These are phyloP conservation scores for Eristalis arbustorum DNA, from an alignment of 2,888 invertebrate genomes.

Conservation along the genomic window DNA sequence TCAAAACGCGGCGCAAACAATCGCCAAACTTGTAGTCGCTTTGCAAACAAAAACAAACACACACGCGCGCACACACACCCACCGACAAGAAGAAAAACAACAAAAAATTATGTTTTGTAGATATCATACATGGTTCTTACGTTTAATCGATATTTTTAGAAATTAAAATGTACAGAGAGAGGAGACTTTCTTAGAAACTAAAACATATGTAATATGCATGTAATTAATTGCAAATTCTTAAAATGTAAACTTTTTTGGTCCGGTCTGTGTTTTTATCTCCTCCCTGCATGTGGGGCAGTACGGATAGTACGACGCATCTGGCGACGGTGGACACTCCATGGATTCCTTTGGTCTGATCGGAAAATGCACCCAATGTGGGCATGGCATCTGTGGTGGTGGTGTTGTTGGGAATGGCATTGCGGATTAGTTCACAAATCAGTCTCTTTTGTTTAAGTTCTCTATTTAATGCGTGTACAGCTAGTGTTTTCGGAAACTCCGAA, in stretches of 20 bases:
- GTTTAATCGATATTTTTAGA: background rate
- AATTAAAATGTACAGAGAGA: background rate
- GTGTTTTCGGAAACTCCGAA: slow-evolving; percentile 17
- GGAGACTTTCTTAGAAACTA: background rate
- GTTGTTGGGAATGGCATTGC: slow-evolving; percentile 77
- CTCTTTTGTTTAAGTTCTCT: background rate
- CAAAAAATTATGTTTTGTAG: background rate
- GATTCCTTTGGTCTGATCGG: slow-evolving; percentile 74
- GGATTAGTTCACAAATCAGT: background rate
- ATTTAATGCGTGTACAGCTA: background rate
- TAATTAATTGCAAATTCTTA: slow-evolving; percentile 9
- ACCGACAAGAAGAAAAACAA: background rate
- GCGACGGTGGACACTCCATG: slow-evolving; percentile 53
- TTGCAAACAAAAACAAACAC: background rate
- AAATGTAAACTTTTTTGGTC: slow-evolving; percentile 40
- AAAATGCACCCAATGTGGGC: slow-evolving; percentile 79
- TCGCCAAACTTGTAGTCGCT: background rate
- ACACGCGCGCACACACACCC: background rate
- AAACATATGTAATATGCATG: slow-evolving; percentile 4
- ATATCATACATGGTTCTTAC: background rate
- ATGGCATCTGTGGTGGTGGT: slow-evolving; percentile 78
- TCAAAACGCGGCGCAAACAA: background rate
- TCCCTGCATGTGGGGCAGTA: slow-evolving; percentile 40
- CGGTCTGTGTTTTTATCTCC: background rate
- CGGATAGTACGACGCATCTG: slow-evolving; percentile 36